Base-by-base conservation (phyloP, 2,797 vertebrate species). In the Leuciscus waleckii region DNA sequence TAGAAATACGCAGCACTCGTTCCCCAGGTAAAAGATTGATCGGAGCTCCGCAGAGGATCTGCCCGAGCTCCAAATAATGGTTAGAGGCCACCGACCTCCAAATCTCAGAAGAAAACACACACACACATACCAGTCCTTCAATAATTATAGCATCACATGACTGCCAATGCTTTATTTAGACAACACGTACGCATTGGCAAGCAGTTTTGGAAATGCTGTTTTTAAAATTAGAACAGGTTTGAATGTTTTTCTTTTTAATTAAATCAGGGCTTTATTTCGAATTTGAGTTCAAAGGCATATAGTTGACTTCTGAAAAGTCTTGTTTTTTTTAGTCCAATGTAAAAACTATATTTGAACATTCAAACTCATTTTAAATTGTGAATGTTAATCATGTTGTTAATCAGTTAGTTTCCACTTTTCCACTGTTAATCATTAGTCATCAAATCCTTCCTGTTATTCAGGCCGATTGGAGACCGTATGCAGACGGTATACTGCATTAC, bases 21-120 rank as follows among this genome's bases (percentile, higher is more conserved):
- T 95, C 92, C 94, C 90, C 92, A 94, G 93, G 93, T 94, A 94
- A 93, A 92, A 92, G 92, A 95, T 95, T 95, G 95, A 96, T 95
- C 95, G 92, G 91, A 82, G 92, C 91, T 93, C 94, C 93, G 87
- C 90, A 69, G 94, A 94, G 94, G 92, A 86, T 93, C 91, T 90
- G 91, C 92, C 92, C 92, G 92, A 94, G 95, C 88, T 93, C 91
- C 92, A 95, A 96, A 93, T 95, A 95, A 95, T 94, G 94, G 94
- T 95, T 95, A 95, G 93, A 91, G 94, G 95, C 92, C 93, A 93
- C 91, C 87, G 93, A 95, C 94, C 94, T 90, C 90, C 90, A 88
- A 90, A 92, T 92, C 92, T 93, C 92, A 87, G 91, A 93, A 92
- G 91, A 93, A 94, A 94, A 86, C 84, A 85, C 86, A 85, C 61